A percentile compares a stretch with the other conserved stretches of the same genome.
phyloP scores from a whole-genome alignment of 2,888 invertebrate genomes.

The Eucera pruinosa region DNA sequence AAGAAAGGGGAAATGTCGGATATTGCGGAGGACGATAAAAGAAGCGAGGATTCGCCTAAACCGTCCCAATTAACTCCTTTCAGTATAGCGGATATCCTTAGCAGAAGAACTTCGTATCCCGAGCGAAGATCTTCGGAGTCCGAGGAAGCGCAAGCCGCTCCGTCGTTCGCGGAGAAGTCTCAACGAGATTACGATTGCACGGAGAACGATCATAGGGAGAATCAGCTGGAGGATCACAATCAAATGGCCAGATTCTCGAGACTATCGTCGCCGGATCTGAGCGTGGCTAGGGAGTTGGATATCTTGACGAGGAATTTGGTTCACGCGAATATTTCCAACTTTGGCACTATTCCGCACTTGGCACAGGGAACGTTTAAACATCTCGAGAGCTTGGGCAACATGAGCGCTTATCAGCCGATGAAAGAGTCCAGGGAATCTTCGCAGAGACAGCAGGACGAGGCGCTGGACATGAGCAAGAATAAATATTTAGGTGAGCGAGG shows the following conservation, averaged over 20 bases:
- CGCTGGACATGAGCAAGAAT: constrained; percentile 83
- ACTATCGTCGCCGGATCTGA: constrained; percentile 76
- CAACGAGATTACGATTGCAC: constrained; percentile 51
- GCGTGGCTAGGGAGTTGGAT: constrained; percentile 78
- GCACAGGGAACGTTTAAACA: constrained; percentile 72
- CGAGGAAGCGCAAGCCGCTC: constrained; percentile 54
- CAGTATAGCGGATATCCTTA: constrained; percentile 82
- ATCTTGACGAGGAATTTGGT: constrained; percentile 79
- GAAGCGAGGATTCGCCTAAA: constrained; percentile 77
- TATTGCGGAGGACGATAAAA: constrained; percentile 73
- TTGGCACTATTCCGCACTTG: constrained; percentile 61
- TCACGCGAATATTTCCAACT: constrained; percentile 78
- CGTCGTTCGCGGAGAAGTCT: constrained; percentile 66
- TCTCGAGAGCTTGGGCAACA: constrained; percentile 71
- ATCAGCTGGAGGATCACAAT: constrained; percentile 40
- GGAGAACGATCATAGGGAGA: constrained; percentile 39
- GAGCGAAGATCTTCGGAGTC: constrained; percentile 51
- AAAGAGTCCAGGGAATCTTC: constrained; percentile 73
- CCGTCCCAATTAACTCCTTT: constrained; percentile 81
- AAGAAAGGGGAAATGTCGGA: constrained; percentile 30
- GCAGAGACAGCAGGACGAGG: constrained; percentile 82
- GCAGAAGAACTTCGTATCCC: constrained; percentile 62
- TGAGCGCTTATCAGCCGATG: constrained; percentile 71
- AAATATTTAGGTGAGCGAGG: constrained; percentile 80
- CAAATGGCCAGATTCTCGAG: constrained; percentile 67